These are phyloP conservation scores for Psittacula cyanocephala DNA, from an alignment of 2,113 vertebrate species.

Conservation along the genomic window DNA sequence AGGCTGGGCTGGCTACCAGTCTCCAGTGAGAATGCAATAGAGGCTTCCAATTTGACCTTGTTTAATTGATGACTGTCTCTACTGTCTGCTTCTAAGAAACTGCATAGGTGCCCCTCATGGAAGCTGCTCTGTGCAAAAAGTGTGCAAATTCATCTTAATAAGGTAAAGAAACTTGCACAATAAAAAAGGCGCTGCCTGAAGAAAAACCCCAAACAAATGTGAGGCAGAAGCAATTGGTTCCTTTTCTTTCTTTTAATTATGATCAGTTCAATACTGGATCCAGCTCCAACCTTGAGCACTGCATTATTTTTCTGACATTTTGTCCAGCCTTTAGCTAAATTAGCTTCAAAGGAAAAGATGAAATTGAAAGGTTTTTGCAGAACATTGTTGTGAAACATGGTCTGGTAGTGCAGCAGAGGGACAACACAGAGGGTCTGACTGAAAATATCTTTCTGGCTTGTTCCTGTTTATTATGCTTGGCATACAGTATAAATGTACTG, in stretches of 20 bases:
- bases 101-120: not conserved
- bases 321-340: not conserved
- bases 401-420: not conserved
- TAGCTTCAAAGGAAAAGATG: not conserved
- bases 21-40: accelerated
- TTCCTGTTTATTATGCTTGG: not conserved
- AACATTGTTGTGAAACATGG: accelerated
- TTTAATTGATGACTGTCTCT: not conserved
- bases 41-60: not conserved
- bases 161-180: not conserved
- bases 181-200: not conserved
- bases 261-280: accelerated
- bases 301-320: not conserved
- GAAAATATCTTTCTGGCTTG: not conserved
- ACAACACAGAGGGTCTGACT: not conserved
- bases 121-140: not conserved
- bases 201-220: not conserved
- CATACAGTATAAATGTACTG: not conserved
- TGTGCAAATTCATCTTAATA: not conserved
- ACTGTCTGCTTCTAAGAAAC: not conserved
- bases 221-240: not conserved
- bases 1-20: not conserved
- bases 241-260: not conserved
- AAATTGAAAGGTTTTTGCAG: not conserved
- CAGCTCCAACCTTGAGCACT: not conserved